Evolutionary conservation across 2,888 invertebrate genomes (phyloP).

Genomic region (Torymus auratus): DNA sequence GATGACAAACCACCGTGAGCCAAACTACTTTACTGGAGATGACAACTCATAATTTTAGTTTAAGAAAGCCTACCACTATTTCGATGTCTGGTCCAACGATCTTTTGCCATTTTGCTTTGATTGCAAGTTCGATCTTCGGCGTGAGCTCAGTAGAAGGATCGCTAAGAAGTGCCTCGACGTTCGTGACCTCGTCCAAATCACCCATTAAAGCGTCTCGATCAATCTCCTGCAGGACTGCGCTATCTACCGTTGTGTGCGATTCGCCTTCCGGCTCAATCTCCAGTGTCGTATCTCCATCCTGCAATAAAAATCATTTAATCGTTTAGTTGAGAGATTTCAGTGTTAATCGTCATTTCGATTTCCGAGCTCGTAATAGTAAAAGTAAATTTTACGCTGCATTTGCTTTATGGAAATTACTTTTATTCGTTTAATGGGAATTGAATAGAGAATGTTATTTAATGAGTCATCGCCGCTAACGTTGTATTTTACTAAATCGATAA

Average conservation of each 20-base stretch:
- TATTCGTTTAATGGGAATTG: no score
- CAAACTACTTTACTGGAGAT: not conserved
- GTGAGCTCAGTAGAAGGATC: constrained; percentile 74
- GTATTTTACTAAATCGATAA: no score
- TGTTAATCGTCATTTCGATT: no score
- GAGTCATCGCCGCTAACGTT: no score
- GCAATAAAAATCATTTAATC: constrained; percentile 60
- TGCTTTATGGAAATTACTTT: no score
- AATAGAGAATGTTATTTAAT: no score
- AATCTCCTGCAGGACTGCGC: constrained; percentile 77
- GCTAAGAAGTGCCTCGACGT: constrained; percentile 75
- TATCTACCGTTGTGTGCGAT: constrained; percentile 88
- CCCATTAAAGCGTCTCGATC: constrained; percentile 81
- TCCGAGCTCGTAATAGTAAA: no score
- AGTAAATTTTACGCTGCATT: no score
- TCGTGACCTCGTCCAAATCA: constrained; percentile 81
- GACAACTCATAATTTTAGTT: not conserved
- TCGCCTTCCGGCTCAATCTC: constrained; percentile 88
- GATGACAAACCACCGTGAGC: no score
- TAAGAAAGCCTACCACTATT: constrained; percentile 84
- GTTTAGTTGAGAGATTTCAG: not conserved
- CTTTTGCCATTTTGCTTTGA: constrained; percentile 89
- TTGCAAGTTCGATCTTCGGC: constrained; percentile 87
- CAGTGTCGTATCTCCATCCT: constrained; percentile 84
- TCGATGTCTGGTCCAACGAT: constrained; percentile 88